Conservation (phyloP, 1,140 invertebrate species). For the Saxidomus purpurata region DNA sequence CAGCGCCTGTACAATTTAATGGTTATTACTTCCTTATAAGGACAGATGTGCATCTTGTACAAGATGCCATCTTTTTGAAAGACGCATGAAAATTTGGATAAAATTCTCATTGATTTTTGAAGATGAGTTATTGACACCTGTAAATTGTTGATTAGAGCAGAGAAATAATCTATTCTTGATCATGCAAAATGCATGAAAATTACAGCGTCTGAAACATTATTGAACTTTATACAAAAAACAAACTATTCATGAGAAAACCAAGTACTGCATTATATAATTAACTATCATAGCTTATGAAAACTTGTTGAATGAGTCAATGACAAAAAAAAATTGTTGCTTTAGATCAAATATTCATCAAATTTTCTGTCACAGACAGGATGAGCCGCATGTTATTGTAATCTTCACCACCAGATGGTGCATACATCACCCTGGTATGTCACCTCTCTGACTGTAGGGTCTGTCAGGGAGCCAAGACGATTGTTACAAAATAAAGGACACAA, state of each 20-base stretch:
- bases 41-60: constrained; percentile 37
- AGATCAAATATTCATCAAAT: neutral
- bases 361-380: neutral
- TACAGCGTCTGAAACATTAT: neutral
- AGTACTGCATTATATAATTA: neutral
- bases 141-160: neutral
- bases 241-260: neutral
- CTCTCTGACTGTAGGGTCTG: constrained; percentile 7
- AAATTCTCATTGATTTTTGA: constrained; percentile 3
- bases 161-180: neutral
- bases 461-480: constrained; percentile 45
- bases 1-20: constrained; percentile 30
- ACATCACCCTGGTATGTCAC: constrained; percentile 58
- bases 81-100: neutral
- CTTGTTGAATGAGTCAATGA: constrained; percentile 14
- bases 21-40: constrained; percentile 43
- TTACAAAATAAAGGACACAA: constrained; percentile 49
- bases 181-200: constrained; percentile 6
- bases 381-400: neutral
- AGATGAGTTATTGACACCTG: constrained; percentile 36
- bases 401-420: constrained; percentile 47
- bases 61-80: neutral
- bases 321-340: neutral
- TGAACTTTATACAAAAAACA: neutral
- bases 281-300: neutral